Base-by-base conservation (phyloP, 2,888 invertebrate genomes). In the Ochropacha duplaris region DNA sequence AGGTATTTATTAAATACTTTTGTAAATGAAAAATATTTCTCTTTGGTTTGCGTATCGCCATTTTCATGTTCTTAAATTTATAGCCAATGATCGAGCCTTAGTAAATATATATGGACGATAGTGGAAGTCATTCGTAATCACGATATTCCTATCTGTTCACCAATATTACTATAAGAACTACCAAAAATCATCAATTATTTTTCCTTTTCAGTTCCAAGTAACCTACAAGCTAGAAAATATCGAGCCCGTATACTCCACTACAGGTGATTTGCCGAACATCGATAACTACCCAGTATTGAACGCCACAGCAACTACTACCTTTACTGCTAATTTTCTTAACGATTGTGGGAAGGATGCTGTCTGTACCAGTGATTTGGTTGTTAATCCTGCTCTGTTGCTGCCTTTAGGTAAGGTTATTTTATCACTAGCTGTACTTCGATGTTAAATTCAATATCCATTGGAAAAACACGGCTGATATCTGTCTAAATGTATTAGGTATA, bases 311-410 rank as follows among this genome's bases (percentile, higher is more conserved):
- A 95, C 96, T 31, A 95, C 96, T 61, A 94, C 95, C 34, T 97
- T 98, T 77, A 94, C 96, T 72, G 98, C 97, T 0, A 96, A 95
- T 51, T 98, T 98, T 93, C 95, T 97, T 66, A 98, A 98, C 83
- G 97, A 98, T 79, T 99, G 99, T 76, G 98, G 98, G 0, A 90
- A 94, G 0, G 97, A 98, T 78, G 97, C 97, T 69, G 92, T 96
- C 22, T 99, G 99, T 80, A 95, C 97, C 79, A 98, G 98, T 74
- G 95, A 97, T 74, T 87, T 99, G 52, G 90, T 94, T 39, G 91
- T 98, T 1, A 86, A 89, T 22, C 96, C 96, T 11, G 91, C 90
- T 49, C 86, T 96, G 12, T 88, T 94, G 70, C 82, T 96, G 55
- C 93, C 93, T n/a, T 88, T 90, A 76, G 90, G 95, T 94, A 78